Evolutionary conservation across 1,140 invertebrate genomes (phyloP), one percentile per base, ranked within the genome.

Genomic region (Muscidifurax raptorellus): DNA sequence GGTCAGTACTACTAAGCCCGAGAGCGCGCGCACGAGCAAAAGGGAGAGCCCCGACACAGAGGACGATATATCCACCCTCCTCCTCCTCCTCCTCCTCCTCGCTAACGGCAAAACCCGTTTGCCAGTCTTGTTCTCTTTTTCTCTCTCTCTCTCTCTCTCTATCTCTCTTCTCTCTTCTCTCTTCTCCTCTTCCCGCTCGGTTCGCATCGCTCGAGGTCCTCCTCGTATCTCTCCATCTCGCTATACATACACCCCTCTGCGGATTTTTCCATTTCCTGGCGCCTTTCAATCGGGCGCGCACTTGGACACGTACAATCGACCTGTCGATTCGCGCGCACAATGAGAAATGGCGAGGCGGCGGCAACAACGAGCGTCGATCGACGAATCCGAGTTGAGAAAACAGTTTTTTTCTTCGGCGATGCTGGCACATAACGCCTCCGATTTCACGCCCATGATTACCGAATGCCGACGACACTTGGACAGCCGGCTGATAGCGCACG

Each of bases 61-160:
- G 44, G 75, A 52, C 44, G 67, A 25, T 67, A 77, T 59, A 59
- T 77, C n/a, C n/a, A 13, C 30, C 47, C 80, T 36, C 44, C 71
- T 22, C n/a, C 30, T n/a, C 40, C 27, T n/a, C 40, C 27, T 64
- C 66, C 82, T 85, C 82, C 28, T 22, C 22, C 4, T 32, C 88
- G 88, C 89, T 91, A 91, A 92, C 88, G 89, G 89, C 90, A 89
- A 91, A 93, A 92, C 91, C 90, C 87, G 92, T 92, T 92, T 92
- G 89, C 90, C 87, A 69, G 66, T 30, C 66, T 69, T 69, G 67
- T 75, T 82, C 27, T 83, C 84, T 80, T 79, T 81, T 77, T 72
- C n/a, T 25, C 76, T 69, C 30, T 59, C 44, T 59, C 22, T n/a
- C 83, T 30, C 78, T n/a, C 66, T 9, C 44, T 64, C 78, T 86